Evolutionary conservation across 92 coral and sea anemone species (phyloP).

Genomic region (Isaurus tuberculatus): DNA sequence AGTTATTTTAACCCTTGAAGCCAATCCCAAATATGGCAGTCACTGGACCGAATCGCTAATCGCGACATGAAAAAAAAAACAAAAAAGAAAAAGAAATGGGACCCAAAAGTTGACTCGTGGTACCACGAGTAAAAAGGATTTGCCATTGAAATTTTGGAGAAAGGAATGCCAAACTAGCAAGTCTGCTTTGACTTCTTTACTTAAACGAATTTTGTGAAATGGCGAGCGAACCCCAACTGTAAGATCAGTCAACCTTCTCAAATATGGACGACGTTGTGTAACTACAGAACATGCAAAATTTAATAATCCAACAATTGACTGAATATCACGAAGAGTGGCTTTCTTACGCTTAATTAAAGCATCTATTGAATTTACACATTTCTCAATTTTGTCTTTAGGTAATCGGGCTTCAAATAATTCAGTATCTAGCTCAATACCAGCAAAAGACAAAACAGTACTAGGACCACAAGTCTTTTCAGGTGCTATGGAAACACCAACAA

Average conservation of each 20-base stretch:
- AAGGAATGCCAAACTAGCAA: slow-evolving; percentile 53
- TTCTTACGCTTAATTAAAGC: slow-evolving; percentile 28
- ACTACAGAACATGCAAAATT: slow-evolving; percentile 50
- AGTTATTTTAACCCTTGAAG: too few relatives aligned
- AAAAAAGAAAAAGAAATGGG: too few relatives aligned
- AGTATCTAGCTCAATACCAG: slow-evolving; percentile 47
- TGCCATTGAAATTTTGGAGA: slow-evolving; percentile 43
- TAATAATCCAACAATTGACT: slow-evolving; percentile 36
- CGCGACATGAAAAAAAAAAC: too few relatives aligned
- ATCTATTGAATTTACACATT: slow-evolving; percentile 13
- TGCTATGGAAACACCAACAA: slow-evolving; percentile 63
- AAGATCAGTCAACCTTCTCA: slow-evolving; percentile 49
- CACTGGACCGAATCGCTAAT: too few relatives aligned
- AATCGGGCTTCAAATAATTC: slow-evolving; percentile 21
- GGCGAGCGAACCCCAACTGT: slow-evolving; percentile 47
- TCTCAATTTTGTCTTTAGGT: slow-evolving; percentile 28
- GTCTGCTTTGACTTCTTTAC: slow-evolving; percentile 49
- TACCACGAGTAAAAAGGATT: too few relatives aligned
- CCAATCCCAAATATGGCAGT: too few relatives aligned
- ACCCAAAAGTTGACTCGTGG: too few relatives aligned
- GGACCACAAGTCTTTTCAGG: slow-evolving; percentile 70
- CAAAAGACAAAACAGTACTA: slow-evolving; percentile 20
- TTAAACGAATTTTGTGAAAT: slow-evolving; percentile 43
- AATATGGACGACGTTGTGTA: slow-evolving; percentile 52
- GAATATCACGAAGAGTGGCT: slow-evolving; percentile 21